Evolutionary conservation across 2,888 invertebrate species (phyloP).

Genomic region (Diloba caeruleocephala): DNA sequence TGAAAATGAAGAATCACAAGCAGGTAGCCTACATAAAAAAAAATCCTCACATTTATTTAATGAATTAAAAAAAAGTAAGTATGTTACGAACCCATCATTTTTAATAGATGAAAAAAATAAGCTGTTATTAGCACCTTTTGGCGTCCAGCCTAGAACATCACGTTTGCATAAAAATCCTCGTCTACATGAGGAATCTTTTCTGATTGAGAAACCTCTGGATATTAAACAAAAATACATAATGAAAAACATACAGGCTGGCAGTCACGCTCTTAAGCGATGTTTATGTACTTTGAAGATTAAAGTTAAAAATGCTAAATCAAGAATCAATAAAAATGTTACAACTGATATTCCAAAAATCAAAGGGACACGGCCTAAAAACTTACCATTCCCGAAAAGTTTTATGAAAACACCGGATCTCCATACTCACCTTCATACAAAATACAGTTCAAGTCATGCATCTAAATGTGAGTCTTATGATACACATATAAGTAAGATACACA

Average conservation of each 20-base stretch:
- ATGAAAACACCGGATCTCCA: too few species aligned
- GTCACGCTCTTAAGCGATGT: conserved; percentile 53
- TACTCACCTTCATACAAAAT: too few species aligned
- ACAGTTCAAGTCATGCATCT: too few species aligned
- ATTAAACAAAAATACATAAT: conserved; percentile 2
- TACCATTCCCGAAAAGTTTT: conserved; percentile 1
- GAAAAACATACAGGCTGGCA: conserved; percentile 2
- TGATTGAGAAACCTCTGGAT: background rate
- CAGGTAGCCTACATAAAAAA: background rate
- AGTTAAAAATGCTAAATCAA: conserved; percentile 34
- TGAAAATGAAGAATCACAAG: background rate
- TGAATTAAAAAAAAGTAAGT: conserved; percentile 7
- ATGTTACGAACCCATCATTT: conserved; percentile 1
- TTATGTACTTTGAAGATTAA: conserved; percentile 58
- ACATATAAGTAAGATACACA: too few species aligned
- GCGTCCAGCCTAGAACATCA: background rate
- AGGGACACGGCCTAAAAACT: too few species aligned
- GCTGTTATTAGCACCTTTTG: conserved; percentile 1
- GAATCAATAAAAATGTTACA: conserved; percentile 6
- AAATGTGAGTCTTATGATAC: too few species aligned
- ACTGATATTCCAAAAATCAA: background rate
- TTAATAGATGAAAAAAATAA: conserved; percentile 1
- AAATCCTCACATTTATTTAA: background rate
- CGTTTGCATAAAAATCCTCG: background rate
- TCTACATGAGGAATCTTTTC: background rate